Evolutionary conservation across 2,888 invertebrate species (phyloP).

Genomic region (Agrotis clavis): DNA sequence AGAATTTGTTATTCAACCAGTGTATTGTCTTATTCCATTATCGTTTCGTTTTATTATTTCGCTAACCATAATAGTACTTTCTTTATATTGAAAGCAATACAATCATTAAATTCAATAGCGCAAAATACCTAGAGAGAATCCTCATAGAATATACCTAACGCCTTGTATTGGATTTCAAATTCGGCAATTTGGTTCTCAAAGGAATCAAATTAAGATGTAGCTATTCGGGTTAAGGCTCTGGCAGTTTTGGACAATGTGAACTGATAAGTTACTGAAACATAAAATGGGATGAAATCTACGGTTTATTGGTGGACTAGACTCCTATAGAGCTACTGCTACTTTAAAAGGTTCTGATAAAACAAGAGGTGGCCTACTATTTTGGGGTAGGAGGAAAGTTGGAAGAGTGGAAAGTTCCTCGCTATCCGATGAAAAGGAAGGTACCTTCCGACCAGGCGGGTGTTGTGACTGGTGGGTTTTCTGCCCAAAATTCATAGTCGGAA

Average conservation of each 20-base stretch:
- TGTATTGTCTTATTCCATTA: conserved; percentile 23
- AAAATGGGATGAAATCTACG: conserved; percentile 1
- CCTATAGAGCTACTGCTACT: not conserved
- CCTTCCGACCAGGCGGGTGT: no score
- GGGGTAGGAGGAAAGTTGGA: no score
- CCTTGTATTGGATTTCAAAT: conserved; percentile 15
- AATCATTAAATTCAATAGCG: not conserved
- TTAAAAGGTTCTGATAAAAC: no score
- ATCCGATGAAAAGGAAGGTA: no score
- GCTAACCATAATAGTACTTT: not conserved
- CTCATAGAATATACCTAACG: not conserved
- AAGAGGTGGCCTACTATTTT: no score
- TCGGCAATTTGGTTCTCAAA: conserved; percentile 7
- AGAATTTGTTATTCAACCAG: not conserved
- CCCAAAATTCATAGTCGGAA: no score
- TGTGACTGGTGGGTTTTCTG: no score
- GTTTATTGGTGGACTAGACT: not conserved
- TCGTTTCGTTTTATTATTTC: conserved; percentile 34
- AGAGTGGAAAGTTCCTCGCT: no score
- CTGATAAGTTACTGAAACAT: conserved; percentile 17
- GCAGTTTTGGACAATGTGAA: conserved; percentile 12
- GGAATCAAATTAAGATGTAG: conserved; percentile 30
- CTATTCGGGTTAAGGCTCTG: not conserved
- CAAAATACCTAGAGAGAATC: not conserved
- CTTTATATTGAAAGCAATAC: not conserved